These are phyloP conservation scores for Mola mola DNA, from an alignment of 2,113 vertebrate genomes.

Conservation along the genomic window DNA sequence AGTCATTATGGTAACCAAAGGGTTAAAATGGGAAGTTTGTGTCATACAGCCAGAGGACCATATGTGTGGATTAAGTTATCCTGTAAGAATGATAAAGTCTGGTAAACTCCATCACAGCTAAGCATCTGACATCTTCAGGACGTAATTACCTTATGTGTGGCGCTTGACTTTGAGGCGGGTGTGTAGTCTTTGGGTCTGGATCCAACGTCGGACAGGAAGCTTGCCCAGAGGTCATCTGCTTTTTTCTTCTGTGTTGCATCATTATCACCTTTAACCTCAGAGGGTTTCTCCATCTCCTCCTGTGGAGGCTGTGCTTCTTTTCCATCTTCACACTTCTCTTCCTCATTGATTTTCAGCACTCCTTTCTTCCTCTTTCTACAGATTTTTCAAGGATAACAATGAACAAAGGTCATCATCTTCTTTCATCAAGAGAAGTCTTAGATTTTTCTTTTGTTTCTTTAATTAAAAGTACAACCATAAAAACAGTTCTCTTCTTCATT, in stretches of 20 bases:
- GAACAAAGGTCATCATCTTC: neutral
- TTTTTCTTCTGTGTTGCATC: constrained; percentile 82
- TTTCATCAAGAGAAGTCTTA: neutral
- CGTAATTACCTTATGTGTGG: constrained; percentile 35
- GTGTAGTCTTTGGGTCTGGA: constrained; percentile 78
- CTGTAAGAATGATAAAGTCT: too few species aligned
- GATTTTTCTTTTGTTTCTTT: too few species aligned
- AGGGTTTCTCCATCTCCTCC: constrained; percentile 38
- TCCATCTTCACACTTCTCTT: constrained; percentile 57
- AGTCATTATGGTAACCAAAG: too few species aligned
- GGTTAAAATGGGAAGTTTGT: too few species aligned
- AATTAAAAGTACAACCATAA: too few species aligned
- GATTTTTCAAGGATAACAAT: neutral
- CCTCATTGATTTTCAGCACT: constrained; percentile 74
- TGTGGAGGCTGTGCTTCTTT: constrained; percentile 49
- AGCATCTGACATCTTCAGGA: neutral
- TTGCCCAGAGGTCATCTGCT: constrained; percentile 96
- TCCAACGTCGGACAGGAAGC: constrained; percentile 93
- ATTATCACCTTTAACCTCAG: neutral
- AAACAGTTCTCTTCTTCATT: too few species aligned
- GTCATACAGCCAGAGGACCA: too few species aligned
- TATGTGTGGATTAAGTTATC: too few species aligned
- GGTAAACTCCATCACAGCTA: too few species aligned
- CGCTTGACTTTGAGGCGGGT: neutral
- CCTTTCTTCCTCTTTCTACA: constrained; percentile 85